Conservation (phyloP, 2,113 vertebrate species). For the Bolborhynchus lineola region DNA sequence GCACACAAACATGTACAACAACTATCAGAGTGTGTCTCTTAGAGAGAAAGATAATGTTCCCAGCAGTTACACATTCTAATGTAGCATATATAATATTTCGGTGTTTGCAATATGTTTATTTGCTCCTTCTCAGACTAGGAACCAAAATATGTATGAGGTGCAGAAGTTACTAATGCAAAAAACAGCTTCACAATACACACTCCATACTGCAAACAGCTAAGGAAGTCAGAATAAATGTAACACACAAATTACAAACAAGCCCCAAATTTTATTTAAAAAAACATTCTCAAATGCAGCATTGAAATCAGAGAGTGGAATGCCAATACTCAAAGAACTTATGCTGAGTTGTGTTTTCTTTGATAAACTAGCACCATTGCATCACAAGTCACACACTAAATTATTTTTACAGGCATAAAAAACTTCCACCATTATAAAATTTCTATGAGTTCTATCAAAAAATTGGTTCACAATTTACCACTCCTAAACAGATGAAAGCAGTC, state of each 20-base stretch:
- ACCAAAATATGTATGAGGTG: neutral
- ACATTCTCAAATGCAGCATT: conserved; percentile 60
- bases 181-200: neutral
- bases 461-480: conserved; percentile 11
- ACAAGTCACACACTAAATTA: conserved; percentile 60
- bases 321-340: neutral
- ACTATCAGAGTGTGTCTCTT: neutral
- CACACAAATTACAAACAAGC: conserved; percentile 17
- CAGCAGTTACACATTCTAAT: neutral
- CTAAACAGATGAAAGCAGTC: conserved; percentile 48
- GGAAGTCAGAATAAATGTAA: neutral
- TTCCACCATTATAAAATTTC: conserved; percentile 62
- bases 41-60: neutral
- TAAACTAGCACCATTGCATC: conserved; percentile 70
- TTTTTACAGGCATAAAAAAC: conserved; percentile 58
- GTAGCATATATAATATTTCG: neutral
- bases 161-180: neutral
- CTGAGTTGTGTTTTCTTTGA: conserved; percentile 6
- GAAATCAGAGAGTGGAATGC: conserved; percentile 36
- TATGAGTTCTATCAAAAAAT: conserved; percentile 66
- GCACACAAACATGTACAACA: neutral
- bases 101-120: neutral
- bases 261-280: conserved; percentile 75
- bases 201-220: neutral
- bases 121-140: neutral